These are phyloP conservation scores for Dendrocopos noguchii DNA, from an alignment of 2,113 vertebrate species.

Conservation along the genomic window DNA sequence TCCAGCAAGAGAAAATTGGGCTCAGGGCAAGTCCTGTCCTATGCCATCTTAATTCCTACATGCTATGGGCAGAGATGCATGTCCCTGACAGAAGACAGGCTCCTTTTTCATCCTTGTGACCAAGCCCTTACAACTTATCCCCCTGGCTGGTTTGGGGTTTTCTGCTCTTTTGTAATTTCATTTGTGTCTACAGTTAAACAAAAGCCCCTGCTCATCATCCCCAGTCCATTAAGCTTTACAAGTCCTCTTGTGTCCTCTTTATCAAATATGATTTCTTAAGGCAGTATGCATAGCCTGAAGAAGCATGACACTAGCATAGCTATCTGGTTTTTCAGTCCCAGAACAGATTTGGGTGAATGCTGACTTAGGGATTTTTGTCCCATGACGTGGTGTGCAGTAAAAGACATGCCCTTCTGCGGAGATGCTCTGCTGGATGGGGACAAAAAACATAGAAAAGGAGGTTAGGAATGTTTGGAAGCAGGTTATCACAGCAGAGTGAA, in stretches of 20 bases:
- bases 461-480: not conserved
- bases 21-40: not conserved
- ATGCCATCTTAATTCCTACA: not conserved
- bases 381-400: not conserved
- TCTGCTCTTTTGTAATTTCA: not conserved
- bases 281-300: not conserved
- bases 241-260: not conserved
- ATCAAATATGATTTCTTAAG: not conserved
- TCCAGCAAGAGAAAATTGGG: not conserved
- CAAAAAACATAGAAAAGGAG: not conserved
- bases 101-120: not conserved
- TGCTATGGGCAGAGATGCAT: not conserved
- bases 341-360: not conserved
- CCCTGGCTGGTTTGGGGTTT: accelerated
- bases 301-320: not conserved
- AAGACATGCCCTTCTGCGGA: not conserved
- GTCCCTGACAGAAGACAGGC: not conserved
- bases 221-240: not conserved
- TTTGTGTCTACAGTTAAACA: not conserved
- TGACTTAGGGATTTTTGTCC: not conserved
- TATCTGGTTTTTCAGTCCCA: not conserved
- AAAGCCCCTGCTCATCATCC: not conserved
- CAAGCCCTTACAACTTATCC: not conserved
- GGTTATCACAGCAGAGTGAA: too few relatives aligned
- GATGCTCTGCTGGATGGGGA: not conserved